Evolutionary conservation across 2,113 vertebrate species (phyloP).

Genomic region (Anoplopoma fimbria): DNA sequence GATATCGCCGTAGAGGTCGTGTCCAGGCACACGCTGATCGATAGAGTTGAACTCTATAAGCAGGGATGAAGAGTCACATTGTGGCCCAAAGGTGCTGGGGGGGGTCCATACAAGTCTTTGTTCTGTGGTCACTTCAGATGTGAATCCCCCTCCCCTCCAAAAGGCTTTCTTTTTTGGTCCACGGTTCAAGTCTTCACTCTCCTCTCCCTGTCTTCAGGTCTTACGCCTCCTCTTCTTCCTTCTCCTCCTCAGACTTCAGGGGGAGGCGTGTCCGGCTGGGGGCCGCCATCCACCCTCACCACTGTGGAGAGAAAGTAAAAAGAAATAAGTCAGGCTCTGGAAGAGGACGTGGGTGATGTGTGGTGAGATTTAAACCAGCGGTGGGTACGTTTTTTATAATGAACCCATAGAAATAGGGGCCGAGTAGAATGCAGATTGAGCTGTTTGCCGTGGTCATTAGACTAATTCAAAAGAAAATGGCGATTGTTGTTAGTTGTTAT

Average conservation of each 20-base stretch:
- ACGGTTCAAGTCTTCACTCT: conserved; percentile 33
- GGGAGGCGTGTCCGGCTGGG: conserved; percentile 74
- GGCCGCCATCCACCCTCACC: conserved; percentile 81
- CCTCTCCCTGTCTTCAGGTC: conserved; percentile 32
- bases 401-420: background rate
- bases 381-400: background rate
- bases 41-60: conserved; percentile 47
- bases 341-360: background rate
- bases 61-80: conserved; percentile 64
- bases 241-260: conserved; percentile 74
- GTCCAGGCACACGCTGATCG: conserved; percentile 62
- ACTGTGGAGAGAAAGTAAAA: conserved; percentile 66
- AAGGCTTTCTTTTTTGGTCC: conserved; percentile 42
- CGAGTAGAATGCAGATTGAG: background rate
- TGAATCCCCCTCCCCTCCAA: conserved; percentile 7
- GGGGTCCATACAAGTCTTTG: conserved; percentile 43
- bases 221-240: conserved; percentile 34
- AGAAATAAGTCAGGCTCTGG: conserved; percentile 34
- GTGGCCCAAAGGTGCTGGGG: conserved; percentile 43
- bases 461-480: background rate
- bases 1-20: conserved; percentile 56
- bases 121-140: conserved; percentile 46
- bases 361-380: conserved; percentile 9
- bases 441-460: background rate
- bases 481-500: background rate